These are phyloP conservation scores for Stegophylla sp. DNA, from an alignment of 2,888 invertebrate genomes.

Conservation along the genomic window DNA sequence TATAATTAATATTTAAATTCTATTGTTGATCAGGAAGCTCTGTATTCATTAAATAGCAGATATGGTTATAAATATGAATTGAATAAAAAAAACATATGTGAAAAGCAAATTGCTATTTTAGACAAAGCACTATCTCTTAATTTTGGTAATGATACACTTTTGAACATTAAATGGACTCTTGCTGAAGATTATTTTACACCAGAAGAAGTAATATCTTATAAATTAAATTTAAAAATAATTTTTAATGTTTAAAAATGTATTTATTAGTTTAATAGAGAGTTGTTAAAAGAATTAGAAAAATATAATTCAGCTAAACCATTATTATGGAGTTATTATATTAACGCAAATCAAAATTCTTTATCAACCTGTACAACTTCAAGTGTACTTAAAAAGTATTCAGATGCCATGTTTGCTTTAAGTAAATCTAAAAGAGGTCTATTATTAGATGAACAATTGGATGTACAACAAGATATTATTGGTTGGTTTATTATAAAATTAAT, in stretches of 20 bases:
- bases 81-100: conserved; percentile 65
- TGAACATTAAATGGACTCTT: conserved; percentile 67
- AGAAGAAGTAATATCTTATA: conserved; percentile 65
- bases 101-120: conserved; percentile 71
- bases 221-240: neutral
- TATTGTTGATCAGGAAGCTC: conserved; percentile 64
- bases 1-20: neutral
- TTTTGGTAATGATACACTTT: conserved; percentile 67
- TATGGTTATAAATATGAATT: conserved; percentile 66
- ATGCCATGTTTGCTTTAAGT: conserved; percentile 50
- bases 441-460: conserved; percentile 20
- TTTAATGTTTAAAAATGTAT: conserved; percentile 14
- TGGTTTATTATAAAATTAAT: conserved; percentile 20
- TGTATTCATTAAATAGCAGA: conserved; percentile 66
- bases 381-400: conserved; percentile 52
- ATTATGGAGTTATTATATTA: conserved; percentile 49
- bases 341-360: conserved; percentile 45
- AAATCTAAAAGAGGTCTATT: conserved; percentile 43
- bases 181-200: conserved; percentile 69
- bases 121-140: conserved; percentile 71
- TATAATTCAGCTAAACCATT: conserved; percentile 34
- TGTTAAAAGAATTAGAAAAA: conserved; percentile 51
- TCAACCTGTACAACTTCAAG: conserved; percentile 34
- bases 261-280: conserved; percentile 36
- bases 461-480: conserved; percentile 47